These are phyloP conservation scores for Eupithecia vulgata DNA, from an alignment of 2,888 invertebrate genomes.

Conservation along the genomic window DNA sequence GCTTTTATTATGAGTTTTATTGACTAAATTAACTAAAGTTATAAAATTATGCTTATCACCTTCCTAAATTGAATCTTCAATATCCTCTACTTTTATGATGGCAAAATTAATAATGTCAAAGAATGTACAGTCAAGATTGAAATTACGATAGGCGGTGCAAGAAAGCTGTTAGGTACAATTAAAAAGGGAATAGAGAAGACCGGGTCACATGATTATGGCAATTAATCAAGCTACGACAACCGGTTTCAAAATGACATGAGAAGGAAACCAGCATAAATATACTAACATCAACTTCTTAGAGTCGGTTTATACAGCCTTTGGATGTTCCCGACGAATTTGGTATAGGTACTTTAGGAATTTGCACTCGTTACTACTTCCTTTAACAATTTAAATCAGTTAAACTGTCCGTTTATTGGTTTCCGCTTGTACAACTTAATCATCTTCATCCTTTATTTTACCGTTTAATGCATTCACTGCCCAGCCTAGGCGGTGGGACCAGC, in stretches of 20 bases:
- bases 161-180: constrained; percentile 68
- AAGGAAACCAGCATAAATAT: constrained; percentile 30
- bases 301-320: constrained; percentile 33
- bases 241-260: constrained; percentile 45
- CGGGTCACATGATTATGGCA: constrained; percentile 67
- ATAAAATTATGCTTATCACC: constrained; percentile 33
- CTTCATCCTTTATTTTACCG: constrained; percentile 26
- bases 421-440: constrained; percentile 36
- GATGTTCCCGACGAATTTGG: constrained; percentile 40
- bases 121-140: constrained; percentile 56
- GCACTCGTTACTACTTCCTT: constrained; percentile 41
- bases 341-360: constrained; percentile 23
- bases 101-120: constrained; percentile 53
- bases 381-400: constrained; percentile 17
- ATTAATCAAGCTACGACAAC: constrained; percentile 64
- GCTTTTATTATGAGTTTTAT: neutral
- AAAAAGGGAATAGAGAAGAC: constrained; percentile 70
- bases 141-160: constrained; percentile 57
- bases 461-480: no score
- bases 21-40: constrained; percentile 12
- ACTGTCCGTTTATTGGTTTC: constrained; percentile 33
- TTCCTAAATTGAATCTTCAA: constrained; percentile 39
- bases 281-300: constrained; percentile 12
- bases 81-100: constrained; percentile 47
- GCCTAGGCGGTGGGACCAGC: no score